Evolutionary conservation across 2,888 invertebrate species (phyloP).

Genomic region (Campoletis raptor): DNA sequence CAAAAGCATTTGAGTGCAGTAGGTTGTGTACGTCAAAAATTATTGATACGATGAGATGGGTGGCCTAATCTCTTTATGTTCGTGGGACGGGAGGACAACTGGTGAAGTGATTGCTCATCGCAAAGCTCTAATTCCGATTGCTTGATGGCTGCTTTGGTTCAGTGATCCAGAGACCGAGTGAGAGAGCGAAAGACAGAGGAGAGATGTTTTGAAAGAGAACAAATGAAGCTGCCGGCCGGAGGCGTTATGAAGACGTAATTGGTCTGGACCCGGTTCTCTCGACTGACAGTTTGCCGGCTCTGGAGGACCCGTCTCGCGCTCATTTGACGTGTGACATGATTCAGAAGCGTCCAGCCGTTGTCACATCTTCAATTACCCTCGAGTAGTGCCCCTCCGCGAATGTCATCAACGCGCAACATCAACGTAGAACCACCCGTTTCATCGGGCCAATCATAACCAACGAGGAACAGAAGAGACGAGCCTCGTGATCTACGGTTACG

Average conservation of each 20-base stretch:
- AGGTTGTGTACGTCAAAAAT: constrained; percentile 54
- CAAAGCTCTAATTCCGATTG: constrained; percentile 56
- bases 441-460: constrained; percentile 76
- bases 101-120: constrained; percentile 32
- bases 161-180: constrained; percentile 29
- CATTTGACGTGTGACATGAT: constrained; percentile 85
- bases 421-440: constrained; percentile 56
- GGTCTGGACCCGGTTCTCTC: constrained; percentile 71
- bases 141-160: constrained; percentile 25
- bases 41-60: constrained; percentile 57
- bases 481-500: constrained; percentile 36
- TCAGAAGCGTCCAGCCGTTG: constrained; percentile 84
- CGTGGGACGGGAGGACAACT: constrained; percentile 62
- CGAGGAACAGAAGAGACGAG: constrained; percentile 41
- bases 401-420: constrained; percentile 53
- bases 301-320: constrained; percentile 71
- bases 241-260: constrained; percentile 83
- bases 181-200: constrained; percentile 39
- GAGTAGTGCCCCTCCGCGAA: constrained; percentile 66
- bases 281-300: constrained; percentile 79
- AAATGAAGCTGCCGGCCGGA: constrained; percentile 70
- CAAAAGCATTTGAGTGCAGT: neutral
- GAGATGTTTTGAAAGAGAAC: constrained; percentile 47
- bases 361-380: constrained; percentile 84
- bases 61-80: constrained; percentile 42